Conservation (phyloP, 2,797 vertebrate genomes). For the Ciconia nigra region DNA sequence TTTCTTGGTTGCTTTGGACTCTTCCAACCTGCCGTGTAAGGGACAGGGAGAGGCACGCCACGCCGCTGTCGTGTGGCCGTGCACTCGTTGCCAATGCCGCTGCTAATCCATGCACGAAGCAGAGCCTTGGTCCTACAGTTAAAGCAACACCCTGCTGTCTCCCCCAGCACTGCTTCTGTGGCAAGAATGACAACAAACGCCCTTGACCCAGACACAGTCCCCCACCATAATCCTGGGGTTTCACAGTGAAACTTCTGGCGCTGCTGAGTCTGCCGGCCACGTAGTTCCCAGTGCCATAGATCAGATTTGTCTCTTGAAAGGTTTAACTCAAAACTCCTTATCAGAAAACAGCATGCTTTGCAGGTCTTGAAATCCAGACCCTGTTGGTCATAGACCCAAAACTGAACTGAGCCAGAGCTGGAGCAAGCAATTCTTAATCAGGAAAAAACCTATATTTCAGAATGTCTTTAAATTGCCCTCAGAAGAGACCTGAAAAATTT, state of each 20-base stretch:
- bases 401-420: not conserved
- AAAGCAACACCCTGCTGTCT: not conserved
- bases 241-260: accelerated
- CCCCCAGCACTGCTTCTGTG: not conserved
- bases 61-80: accelerated
- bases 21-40: accelerated
- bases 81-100: accelerated
- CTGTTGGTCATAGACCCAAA: not conserved
- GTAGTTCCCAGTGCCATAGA: not conserved
- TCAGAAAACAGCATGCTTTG: not conserved
- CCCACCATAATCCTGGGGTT: not conserved
- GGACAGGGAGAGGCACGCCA: accelerated
- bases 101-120: not conserved
- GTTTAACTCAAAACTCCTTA: not conserved
- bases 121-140: not conserved
- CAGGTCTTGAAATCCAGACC: not conserved
- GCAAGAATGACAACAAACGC: not conserved
- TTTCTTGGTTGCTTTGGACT: not conserved
- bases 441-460: accelerated
- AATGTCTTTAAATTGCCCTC: not conserved
- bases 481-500: not conserved
- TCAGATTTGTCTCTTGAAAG: not conserved
- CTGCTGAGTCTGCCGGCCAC: not conserved
- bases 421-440: not conserved
- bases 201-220: not conserved